These are phyloP conservation scores for Autographa pulchrina DNA, from an alignment of 2,888 invertebrate species.

Conservation along the genomic window DNA sequence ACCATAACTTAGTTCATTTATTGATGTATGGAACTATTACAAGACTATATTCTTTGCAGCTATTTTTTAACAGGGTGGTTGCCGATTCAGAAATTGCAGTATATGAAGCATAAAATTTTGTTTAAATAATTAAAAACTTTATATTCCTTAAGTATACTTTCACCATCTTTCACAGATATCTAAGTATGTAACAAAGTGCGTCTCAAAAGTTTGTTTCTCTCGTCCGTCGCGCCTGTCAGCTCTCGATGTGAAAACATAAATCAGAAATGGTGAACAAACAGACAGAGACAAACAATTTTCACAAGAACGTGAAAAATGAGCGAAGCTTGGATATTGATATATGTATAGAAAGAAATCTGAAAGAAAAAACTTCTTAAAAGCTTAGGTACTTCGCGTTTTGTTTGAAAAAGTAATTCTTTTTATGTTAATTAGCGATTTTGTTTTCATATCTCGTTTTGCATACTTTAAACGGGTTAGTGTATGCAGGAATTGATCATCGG, in stretches of 20 bases:
- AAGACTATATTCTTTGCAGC: too few species aligned
- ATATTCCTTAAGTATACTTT: neutral
- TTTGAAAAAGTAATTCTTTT: constrained; percentile 31
- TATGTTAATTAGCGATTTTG: constrained; percentile 9
- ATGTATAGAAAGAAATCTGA: constrained; percentile 12
- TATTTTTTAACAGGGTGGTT: too few species aligned
- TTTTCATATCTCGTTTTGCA: too few species aligned
- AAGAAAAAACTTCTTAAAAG: neutral
- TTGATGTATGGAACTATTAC: too few species aligned
- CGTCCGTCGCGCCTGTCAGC: constrained; percentile 60
- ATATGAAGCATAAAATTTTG: neutral
- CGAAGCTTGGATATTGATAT: constrained; percentile 48
- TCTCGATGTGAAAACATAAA: constrained; percentile 53
- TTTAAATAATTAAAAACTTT: constrained; percentile 7
- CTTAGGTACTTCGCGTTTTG: constrained; percentile 21
- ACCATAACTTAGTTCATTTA: too few species aligned
- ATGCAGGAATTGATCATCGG: too few species aligned
- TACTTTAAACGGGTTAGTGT: too few species aligned
- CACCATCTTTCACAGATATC: constrained; percentile 20
- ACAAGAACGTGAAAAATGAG: constrained; percentile 58
- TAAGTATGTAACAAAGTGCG: constrained; percentile 46
- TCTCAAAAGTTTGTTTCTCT: constrained; percentile 44
- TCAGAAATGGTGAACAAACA: constrained; percentile 60
- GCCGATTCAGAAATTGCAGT: too few species aligned
- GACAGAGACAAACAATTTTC: constrained; percentile 55